Evolutionary conservation across 2,113 vertebrate species (phyloP).

Genomic region (Aspiorhynchus laticeps): DNA sequence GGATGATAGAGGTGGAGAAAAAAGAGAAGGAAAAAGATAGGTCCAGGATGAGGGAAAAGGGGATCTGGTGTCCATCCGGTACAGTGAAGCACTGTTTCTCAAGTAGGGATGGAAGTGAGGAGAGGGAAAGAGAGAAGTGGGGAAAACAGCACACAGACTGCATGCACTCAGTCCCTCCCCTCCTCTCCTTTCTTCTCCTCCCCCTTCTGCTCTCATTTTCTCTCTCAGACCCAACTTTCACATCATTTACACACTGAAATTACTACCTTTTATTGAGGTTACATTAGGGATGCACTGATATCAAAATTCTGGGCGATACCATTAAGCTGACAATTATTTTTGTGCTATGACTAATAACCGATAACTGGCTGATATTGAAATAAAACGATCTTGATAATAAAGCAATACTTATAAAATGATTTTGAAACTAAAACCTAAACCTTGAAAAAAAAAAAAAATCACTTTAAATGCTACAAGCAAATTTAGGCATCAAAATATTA

Average conservation of each 20-base stretch:
- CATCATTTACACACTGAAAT: conserved; percentile 49
- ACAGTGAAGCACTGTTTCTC: conserved; percentile 50
- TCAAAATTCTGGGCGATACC: neutral
- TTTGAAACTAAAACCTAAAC: too few relatives aligned
- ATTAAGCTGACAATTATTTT: neutral
- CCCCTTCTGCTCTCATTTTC: conserved; percentile 36
- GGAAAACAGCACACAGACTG: conserved; percentile 67
- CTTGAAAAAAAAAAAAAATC: neutral
- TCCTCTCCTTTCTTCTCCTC: conserved; percentile 56
- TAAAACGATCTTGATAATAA: neutral
- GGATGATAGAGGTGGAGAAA: conserved; percentile 10
- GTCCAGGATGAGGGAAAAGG: conserved; percentile 28
- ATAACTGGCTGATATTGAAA: neutral
- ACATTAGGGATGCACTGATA: neutral
- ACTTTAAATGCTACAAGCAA: neutral
- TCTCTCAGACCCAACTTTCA: conserved; percentile 43
- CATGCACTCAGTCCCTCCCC: conserved; percentile 58
- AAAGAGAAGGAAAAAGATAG: neutral
- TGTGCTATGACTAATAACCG: neutral
- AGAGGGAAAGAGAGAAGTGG: conserved; percentile 16
- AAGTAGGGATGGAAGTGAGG: conserved; percentile 46
- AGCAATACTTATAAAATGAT: too few relatives aligned
- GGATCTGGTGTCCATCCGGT: conserved; percentile 36
- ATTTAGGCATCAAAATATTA: too few relatives aligned
- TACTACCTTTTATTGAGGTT: conserved; percentile 25